Evolutionary conservation across 2,797 vertebrate species (phyloP).

Genomic region (Meda fulgida): DNA sequence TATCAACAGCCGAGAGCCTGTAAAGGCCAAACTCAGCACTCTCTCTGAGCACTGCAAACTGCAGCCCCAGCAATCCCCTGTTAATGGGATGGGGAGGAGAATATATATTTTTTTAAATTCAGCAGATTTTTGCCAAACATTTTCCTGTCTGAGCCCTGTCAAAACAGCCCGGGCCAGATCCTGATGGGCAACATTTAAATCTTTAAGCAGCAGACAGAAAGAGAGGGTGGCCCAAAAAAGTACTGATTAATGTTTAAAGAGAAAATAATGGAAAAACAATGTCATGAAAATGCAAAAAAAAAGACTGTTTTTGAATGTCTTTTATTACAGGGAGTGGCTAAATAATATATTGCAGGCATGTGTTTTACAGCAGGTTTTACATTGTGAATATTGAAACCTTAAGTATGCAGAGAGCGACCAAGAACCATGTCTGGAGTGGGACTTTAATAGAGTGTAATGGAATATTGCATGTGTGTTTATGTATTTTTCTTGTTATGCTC

Average conservation of each 20-base stretch:
- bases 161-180: conserved; percentile 71
- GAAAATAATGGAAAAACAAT: conserved; percentile 93
- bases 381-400: conserved; percentile 88
- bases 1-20: conserved; percentile 59
- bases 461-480: conserved; percentile 52
- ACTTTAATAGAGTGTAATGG: conserved; percentile 73
- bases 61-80: conserved; percentile 71
- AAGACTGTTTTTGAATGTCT: conserved; percentile 74
- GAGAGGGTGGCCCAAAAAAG: conserved; percentile 77
- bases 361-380: conserved; percentile 82
- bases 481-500: conserved; percentile 56
- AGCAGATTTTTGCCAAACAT: conserved; percentile 78
- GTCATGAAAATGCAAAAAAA: conserved; percentile 77
- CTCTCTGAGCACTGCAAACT: conserved; percentile 67
- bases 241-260: conserved; percentile 96
- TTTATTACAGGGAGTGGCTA: conserved; percentile 82
- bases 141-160: conserved; percentile 73
- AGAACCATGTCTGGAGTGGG: conserved; percentile 19
- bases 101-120: conserved; percentile 76
- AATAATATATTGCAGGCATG: conserved; percentile 90
- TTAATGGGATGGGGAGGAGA: conserved; percentile 65
- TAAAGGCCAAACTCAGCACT: conserved; percentile 76
- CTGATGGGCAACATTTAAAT: conserved; percentile 78
- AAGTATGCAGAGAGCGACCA: conserved; percentile 71
- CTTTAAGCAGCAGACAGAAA: conserved; percentile 68